Evolutionary conservation across 2,888 invertebrate species (phyloP).

Genomic region (Pedicia rivosa): DNA sequence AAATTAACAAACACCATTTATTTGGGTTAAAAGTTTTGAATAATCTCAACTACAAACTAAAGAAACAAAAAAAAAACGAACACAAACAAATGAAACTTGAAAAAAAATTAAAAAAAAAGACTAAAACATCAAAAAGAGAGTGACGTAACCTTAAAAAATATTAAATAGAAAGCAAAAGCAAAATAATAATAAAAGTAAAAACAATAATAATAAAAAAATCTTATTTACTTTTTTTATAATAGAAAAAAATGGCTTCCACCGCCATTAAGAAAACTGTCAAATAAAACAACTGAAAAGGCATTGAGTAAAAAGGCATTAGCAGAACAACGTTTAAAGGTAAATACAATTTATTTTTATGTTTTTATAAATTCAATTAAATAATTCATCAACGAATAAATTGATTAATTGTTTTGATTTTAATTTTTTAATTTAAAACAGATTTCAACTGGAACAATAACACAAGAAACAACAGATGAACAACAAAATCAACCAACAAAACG

Average conservation of each 20-base stretch:
- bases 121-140: too few species aligned
- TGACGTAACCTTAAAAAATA: too few species aligned
- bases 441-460: constrained; percentile 16
- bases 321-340: constrained; percentile 71
- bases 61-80: too few species aligned
- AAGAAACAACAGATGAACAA: constrained; percentile 13
- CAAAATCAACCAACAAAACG: constrained; percentile 14
- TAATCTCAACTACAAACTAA: too few species aligned
- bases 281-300: constrained; percentile 44
- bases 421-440: constrained; percentile 8
- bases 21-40: too few species aligned
- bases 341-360: constrained; percentile 14
- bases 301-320: constrained; percentile 68
- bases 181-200: too few species aligned
- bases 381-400: constrained; percentile 1
- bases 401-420: constrained; percentile 5
- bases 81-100: too few species aligned
- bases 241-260: constrained; percentile 85
- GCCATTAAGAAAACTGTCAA: constrained; percentile 73
- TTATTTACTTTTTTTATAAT: too few species aligned
- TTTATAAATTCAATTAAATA: neutral
- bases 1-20: too few species aligned
- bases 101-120: too few species aligned
- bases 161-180: too few species aligned
- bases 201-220: too few species aligned